Base-by-base conservation (phyloP, 2,113 vertebrate genomes). In the Anhinga rufa region DNA sequence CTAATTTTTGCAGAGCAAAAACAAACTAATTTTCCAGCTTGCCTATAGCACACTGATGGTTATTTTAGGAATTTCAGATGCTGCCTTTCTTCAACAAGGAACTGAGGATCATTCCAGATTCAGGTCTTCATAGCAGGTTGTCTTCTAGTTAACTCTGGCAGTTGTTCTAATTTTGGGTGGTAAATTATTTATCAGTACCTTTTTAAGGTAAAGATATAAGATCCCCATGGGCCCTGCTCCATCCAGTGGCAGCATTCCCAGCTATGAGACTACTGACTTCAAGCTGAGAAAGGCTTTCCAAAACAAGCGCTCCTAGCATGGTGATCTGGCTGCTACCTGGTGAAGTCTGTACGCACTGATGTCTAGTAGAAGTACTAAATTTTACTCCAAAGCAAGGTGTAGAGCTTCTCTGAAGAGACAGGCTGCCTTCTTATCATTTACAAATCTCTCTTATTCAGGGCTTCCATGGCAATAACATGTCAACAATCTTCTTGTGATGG, bases 21-120 rank as follows among this genome's bases (percentile, higher is more conserved):
- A 6, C 84, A 95, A 91, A 97, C 86, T 77, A 26, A 80, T 95
- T 95, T 71, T 82, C 54, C 62, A 92, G 78, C 66, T 83, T 79
- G 61, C 57, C 83, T 65, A 31, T 2, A 31, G 58, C 80, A 79
- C 32, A 31, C 16, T 12, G 54, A 62, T 40, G 36, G 49, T n/a
- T 94, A 58, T 32, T 80, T 54, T 12, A 55, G 58, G 66, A 51
- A 92, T 69, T 86, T 25, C 48, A 60, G 48, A 66, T 28, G 32
- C 26, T 75, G 78, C 28, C 22, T 83, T 91, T 84, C 80, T 75
- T 42, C 52, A 46, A 0, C 0, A 0, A 75, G 58, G 29, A 92
- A 75, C 6, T 21, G 25, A 52, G 31, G 58, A 52, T 5, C 61
- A 18, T 28, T 68, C 54, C 28, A 82, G 36, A 80, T 36, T 24